Conservation (phyloP, 2,113 vertebrate genomes). For the Gila orcuttii region DNA sequence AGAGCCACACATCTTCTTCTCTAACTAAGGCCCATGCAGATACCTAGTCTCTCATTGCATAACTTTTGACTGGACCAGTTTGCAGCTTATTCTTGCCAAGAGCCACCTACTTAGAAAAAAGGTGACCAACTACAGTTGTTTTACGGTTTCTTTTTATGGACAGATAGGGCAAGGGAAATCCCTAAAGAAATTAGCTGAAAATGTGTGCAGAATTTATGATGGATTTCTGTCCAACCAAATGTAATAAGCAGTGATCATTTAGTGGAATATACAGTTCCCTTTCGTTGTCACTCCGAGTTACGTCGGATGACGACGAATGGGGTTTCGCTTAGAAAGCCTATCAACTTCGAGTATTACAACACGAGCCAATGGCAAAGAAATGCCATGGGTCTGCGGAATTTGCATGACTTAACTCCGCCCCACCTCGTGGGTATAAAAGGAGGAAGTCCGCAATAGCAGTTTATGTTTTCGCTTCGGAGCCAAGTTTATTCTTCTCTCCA, state of each 20-base stretch:
- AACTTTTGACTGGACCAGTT: background rate
- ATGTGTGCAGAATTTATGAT: background rate
- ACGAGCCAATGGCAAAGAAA: no score
- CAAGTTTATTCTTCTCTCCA: no score
- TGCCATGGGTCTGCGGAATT: no score
- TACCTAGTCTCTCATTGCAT: background rate
- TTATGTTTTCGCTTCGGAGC: no score
- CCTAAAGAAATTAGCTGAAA: background rate
- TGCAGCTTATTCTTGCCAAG: background rate
- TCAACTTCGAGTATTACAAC: no score
- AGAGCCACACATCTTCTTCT: constrained; percentile 69
- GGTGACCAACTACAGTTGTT: background rate
- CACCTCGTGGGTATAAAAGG: no score
- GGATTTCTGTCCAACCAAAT: background rate
- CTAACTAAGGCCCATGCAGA: constrained; percentile 69
- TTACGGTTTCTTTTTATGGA: background rate
- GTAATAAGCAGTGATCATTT: background rate
- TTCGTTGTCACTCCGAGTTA: no score
- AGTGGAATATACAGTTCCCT: background rate
- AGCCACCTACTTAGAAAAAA: constrained; percentile 51
- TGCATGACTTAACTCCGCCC: no score
- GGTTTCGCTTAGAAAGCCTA: no score
- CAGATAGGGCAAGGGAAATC: background rate
- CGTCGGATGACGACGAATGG: no score
- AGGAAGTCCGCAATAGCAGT: no score